Percentiles rank a stretch among this genome's conserved stretches.
Evolutionary conservation across 2,797 vertebrate genomes (phyloP).

Genomic region (Gymnothorax reevesii): DNA sequence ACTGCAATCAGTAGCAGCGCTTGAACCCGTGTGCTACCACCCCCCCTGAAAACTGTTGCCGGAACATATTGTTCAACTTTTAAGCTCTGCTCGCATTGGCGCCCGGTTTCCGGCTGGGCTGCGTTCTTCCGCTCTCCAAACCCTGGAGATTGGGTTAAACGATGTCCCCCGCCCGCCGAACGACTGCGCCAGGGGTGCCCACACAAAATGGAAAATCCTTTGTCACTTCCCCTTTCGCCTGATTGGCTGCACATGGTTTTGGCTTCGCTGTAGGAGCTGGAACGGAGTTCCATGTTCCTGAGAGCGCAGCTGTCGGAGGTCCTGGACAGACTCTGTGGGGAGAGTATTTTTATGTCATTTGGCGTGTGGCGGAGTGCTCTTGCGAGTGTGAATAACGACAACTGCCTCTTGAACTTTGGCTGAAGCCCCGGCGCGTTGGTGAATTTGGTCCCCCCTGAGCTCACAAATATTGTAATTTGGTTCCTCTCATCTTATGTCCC

Average conservation of each 20-base stretch:
- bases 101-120: not conserved
- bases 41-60: not conserved
- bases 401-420: not conserved
- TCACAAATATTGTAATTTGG: not conserved
- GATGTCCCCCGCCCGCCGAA: not conserved
- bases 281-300: not conserved
- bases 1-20: not conserved
- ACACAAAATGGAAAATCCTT: not conserved
- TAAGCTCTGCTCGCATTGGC: not conserved
- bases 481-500: not conserved
- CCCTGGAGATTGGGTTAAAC: not conserved
- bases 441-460: not conserved
- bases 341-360: not conserved
- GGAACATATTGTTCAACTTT: not conserved
- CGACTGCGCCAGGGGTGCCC: not conserved
- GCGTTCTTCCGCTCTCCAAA: not conserved
- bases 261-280: not conserved
- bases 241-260: conserved; percentile 1
- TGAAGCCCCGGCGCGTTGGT: not conserved
- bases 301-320: not conserved
- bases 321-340: not conserved
- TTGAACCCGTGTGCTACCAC: not conserved
- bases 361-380: not conserved
- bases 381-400: not conserved
- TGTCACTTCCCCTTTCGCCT: not conserved